Base-by-base conservation (phyloP, 2,888 invertebrate genomes). In the Euzophera pinguis region DNA sequence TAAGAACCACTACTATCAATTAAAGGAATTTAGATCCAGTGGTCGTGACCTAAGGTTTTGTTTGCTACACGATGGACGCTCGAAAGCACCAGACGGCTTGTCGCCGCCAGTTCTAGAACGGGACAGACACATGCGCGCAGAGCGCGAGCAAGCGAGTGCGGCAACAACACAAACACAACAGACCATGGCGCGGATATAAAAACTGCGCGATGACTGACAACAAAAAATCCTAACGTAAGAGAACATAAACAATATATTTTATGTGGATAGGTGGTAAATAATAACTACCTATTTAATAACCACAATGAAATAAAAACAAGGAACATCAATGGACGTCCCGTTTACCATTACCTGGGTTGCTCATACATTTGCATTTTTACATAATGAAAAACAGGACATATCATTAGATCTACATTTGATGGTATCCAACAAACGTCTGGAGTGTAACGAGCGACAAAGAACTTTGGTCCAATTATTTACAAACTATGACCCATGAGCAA, bases 11-110 rank as follows among this genome's bases (percentile, higher is more conserved):
- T 65, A 65, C 59, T 66, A 65, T 53, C 54, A 65, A 67, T 63
- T 59, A 59, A 59, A 73, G 77, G 68, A 89, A 86, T 85, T 84
- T 82, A 73, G 75, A 78, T 83, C 78, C 83, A 86, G 75, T 67
- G 81, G 72, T 76, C 77, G 65, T 82, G 82, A 82, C 79, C 79
- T 84, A 86, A 84, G 82, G 87, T 85, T 86, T 83, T 74, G 75
- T 86, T 87, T 86, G 76, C 85, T 65, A 71, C 73, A 80, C 72
- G 69, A 67, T 77, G 73, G 74, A 71, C 75, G 84, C 63, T 75
- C 75, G 78, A 80, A 78, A 75, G 72, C 69, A 80, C 79, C 90
- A 90, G 90, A 90, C 90, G 76, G 90, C 89, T 78, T 90, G 90
- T 88, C 90, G 90, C 90, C 90, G 79, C 79, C 77, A 71, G 73